phyloP scores from a whole-genome alignment of 23 tunicate species.

The Styela plicata region DNA sequence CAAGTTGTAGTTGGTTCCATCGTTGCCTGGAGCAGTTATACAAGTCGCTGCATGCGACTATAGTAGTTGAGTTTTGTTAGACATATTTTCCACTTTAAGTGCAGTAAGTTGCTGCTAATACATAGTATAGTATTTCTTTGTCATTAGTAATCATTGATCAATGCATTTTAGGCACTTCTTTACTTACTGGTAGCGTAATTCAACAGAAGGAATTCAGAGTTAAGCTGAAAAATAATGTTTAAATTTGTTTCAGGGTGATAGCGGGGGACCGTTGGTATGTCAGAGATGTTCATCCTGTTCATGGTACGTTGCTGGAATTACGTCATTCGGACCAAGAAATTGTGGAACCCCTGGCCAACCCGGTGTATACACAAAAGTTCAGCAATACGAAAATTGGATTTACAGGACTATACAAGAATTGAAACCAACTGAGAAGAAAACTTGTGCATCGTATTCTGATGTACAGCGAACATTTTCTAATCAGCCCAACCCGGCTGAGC shows the following conservation, averaged over 20 bases:
- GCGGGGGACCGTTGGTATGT: conserved; percentile 57
- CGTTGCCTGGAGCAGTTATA: no score
- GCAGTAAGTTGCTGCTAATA: no score
- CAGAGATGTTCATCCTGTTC: conserved; percentile 46
- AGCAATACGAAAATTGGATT: conserved; percentile 35
- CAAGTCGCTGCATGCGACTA: no score
- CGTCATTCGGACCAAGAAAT: conserved; percentile 39
- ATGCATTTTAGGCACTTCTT: no score
- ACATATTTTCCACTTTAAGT: no score
- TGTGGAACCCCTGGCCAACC: conserved; percentile 40
- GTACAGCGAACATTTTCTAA: not conserved
- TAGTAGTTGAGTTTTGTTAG: no score
- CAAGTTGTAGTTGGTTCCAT: no score
- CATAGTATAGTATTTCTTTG: no score
- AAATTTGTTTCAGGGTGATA: conserved; percentile 59
- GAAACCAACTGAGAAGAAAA: not conserved
- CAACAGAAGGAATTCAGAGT: no score
- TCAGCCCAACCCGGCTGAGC: not conserved
- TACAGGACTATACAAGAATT: not conserved
- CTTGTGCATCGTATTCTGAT: not conserved
- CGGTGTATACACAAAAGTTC: conserved; percentile 49
- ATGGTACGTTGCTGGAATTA: conserved; percentile 41
- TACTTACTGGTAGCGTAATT: no score
- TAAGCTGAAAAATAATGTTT: no score
- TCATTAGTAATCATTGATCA: no score